Conservation (phyloP, 1,140 invertebrate species). For the Lethrus apterus region DNA sequence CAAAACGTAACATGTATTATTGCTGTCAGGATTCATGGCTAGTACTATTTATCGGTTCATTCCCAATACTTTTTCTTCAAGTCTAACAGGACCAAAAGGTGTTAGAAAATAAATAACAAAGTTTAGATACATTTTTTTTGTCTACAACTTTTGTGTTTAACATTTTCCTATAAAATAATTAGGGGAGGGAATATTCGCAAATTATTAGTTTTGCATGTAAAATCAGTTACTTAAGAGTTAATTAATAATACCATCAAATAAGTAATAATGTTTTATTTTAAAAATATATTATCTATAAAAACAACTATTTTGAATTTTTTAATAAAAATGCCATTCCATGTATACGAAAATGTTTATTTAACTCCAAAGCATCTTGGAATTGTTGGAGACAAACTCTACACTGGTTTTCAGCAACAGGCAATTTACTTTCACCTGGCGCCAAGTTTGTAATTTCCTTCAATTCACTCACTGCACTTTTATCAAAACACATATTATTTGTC, state of each 20-base stretch:
- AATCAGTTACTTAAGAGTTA: not conserved
- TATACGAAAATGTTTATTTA: constrained; percentile 54
- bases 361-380: constrained; percentile 48
- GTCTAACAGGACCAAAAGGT: too few relatives aligned
- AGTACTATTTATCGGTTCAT: too few relatives aligned
- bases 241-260: not conserved
- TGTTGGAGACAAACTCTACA: constrained; percentile 56
- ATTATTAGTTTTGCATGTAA: not conserved
- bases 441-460: constrained; percentile 38
- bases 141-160: too few relatives aligned
- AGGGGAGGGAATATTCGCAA: too few relatives aligned
- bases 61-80: too few relatives aligned
- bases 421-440: constrained; percentile 33
- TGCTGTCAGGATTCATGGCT: too few relatives aligned
- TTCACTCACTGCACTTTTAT: constrained; percentile 44
- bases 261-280: too few relatives aligned
- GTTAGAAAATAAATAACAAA: too few relatives aligned
- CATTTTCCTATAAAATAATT: too few relatives aligned
- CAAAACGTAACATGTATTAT: too few relatives aligned
- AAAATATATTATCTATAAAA: too few relatives aligned
- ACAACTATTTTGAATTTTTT: constrained; percentile 33
- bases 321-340: constrained; percentile 62
- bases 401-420: constrained; percentile 51
- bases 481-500: constrained; percentile 47
- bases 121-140: too few relatives aligned